Evolutionary conservation across 2,113 vertebrate species (phyloP), one percentile per base, ranked within the genome.

Genomic region (Colius striatus): DNA sequence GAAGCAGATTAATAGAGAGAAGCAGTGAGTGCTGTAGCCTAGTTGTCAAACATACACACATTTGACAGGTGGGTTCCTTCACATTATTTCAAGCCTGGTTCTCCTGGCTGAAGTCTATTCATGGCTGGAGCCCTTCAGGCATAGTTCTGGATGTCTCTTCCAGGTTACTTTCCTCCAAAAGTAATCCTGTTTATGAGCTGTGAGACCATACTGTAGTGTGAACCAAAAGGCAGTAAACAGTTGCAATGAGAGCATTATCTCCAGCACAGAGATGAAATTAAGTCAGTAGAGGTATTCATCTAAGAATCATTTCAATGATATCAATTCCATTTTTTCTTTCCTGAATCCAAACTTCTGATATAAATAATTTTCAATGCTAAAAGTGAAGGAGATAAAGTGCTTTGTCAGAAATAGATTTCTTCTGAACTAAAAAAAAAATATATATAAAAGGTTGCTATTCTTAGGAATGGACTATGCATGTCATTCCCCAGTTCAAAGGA

Each of bases 401-500:
- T 93, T 48, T 19, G 32, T 38, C 45, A 77, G 34, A 93, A 95
- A 92, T 90, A 86, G 60, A 63, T 75, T 90, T 79, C 72, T 90
- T 93, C 55, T 48, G 54, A 66, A 87, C 36, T 87, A 41, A 81
- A 88, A 83, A 89, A 76, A 63, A 47, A 58, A 68, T 25, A 67
- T 19, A 47, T 12, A 48, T 32, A 76, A 92, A 90, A 93, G 83
- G 55, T 23, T 77, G 29, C n/a, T 95, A 91, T 95, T 94, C 75
- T 92, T 96, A 91, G 90, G 53, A 86, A 61, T 8, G 20, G 53
- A 29, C 23, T 77, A 71, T 75, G 34, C 1, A 3, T 92, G 70
- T 74, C 83, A 63, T 81, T 80, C 87, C 43, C 16, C 76, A 93
- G 92, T 97, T 96, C 93, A 95, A 95, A 93, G 93, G 87, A 92